Evolutionary conservation across 2,797 vertebrate species (phyloP).

Genomic region (Takifugu rubripes): DNA sequence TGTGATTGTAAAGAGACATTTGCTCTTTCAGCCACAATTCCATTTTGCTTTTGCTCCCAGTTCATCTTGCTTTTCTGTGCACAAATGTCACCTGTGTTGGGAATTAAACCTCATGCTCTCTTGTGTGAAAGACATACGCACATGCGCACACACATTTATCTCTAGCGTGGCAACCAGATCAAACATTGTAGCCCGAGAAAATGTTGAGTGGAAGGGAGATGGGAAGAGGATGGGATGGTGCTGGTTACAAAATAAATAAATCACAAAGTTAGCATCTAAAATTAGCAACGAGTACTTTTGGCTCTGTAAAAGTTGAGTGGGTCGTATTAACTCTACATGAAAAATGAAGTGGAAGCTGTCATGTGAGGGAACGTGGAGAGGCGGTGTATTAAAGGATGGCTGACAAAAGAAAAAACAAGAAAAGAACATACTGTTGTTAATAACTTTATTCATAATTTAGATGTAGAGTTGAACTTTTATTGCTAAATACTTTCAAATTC

Average conservation of each 20-base stretch:
- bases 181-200: slow-evolving; percentile 9
- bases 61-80: slow-evolving; percentile 16
- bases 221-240: slow-evolving; percentile 4
- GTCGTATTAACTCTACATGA: slow-evolving; percentile 41
- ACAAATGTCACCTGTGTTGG: slow-evolving; percentile 27
- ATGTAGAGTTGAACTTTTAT: not conserved
- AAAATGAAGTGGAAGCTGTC: slow-evolving; percentile 27
- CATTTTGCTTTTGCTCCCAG: no score
- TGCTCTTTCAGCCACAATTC: not conserved
- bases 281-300: slow-evolving; percentile 28
- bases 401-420: slow-evolving; percentile 18
- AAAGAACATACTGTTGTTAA: slow-evolving; percentile 18
- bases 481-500: no score
- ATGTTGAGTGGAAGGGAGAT: slow-evolving; percentile 9
- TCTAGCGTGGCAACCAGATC: slow-evolving; percentile 40
- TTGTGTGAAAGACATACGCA: slow-evolving; percentile 11
- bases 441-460: slow-evolving; percentile 39
- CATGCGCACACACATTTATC: slow-evolving; percentile 12
- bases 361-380: slow-evolving; percentile 2
- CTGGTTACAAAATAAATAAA: slow-evolving; percentile 22
- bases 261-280: slow-evolving; percentile 17
- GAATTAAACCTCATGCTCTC: slow-evolving; percentile 28
- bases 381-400: slow-evolving; percentile 6
- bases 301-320: slow-evolving; percentile 31
- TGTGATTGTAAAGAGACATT: no score